Percentiles rank a stretch among this genome's conserved stretches.
These are phyloP conservation scores for Eupithecia centaureata DNA, from an alignment of 2,888 invertebrate species.

Conservation along the genomic window DNA sequence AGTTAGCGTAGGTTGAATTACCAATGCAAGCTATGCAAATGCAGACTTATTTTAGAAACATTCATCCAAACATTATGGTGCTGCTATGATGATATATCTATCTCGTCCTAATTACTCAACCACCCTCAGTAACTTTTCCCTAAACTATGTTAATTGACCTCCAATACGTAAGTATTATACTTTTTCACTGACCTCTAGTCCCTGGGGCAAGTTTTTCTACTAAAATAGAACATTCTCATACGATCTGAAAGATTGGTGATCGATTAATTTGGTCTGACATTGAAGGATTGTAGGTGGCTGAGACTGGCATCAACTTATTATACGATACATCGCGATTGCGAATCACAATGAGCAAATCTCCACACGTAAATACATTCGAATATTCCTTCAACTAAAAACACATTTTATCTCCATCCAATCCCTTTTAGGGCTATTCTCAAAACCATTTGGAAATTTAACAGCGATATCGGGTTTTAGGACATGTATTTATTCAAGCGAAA, in stretches of 20 bases:
- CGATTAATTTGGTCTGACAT: slow-evolving; percentile 5
- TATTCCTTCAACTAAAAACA: slow-evolving; percentile 7
- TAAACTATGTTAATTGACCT: background rate
- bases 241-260: slow-evolving; percentile 7
- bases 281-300: slow-evolving; percentile 10
- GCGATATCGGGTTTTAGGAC: slow-evolving; percentile 20
- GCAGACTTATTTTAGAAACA: background rate
- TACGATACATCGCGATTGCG: background rate
- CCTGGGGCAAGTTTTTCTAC: background rate
- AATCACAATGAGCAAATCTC: slow-evolving; percentile 12
- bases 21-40: too few relatives aligned
- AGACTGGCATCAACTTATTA: background rate
- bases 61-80: too few relatives aligned
- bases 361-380: background rate
- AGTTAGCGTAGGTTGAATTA: too few relatives aligned
- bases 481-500: slow-evolving; percentile 24
- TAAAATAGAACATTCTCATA: slow-evolving; percentile 5
- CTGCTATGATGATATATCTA: too few relatives aligned
- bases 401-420: slow-evolving; percentile 13
- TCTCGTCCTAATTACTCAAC: background rate
- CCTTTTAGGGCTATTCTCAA: slow-evolving; percentile 15
- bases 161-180: too few relatives aligned
- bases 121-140: background rate
- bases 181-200: background rate
- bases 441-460: slow-evolving; percentile 20